These are phyloP conservation scores for Perca schrenkii DNA, from an alignment of 2,113 vertebrate genomes.

Conservation along the genomic window DNA sequence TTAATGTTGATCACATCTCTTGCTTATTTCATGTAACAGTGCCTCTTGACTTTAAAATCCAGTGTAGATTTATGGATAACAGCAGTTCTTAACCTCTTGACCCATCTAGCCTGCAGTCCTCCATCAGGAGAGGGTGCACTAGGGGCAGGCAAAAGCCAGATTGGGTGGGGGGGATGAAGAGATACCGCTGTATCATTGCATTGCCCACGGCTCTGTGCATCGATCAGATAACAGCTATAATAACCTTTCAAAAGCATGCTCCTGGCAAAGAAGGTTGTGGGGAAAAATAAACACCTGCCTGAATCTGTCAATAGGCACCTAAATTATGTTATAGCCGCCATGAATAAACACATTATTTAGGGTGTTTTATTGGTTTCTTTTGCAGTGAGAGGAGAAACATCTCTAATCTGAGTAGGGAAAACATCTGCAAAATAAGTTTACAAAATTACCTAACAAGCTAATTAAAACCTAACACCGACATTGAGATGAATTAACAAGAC, in stretches of 20 bases:
- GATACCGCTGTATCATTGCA: slow-evolving; percentile 50
- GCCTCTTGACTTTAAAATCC: slow-evolving; percentile 64
- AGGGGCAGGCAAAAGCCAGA: slow-evolving; percentile 6
- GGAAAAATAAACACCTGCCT: slow-evolving; percentile 25
- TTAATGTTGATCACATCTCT: slow-evolving; percentile 55
- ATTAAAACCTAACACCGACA: background rate
- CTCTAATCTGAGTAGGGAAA: background rate
- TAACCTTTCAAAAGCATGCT: slow-evolving; percentile 56
- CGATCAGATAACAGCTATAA: slow-evolving; percentile 61
- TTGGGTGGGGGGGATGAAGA: slow-evolving; percentile 12
- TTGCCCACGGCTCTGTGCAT: slow-evolving; percentile 41
- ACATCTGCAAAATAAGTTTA: background rate
- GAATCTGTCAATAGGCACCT: slow-evolving; percentile 35
- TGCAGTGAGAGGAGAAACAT: background rate
- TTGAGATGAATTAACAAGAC: slow-evolving; percentile 26
- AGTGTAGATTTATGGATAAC: slow-evolving; percentile 63
- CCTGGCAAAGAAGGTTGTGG: slow-evolving; percentile 14
- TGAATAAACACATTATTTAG: slow-evolving; percentile 5
- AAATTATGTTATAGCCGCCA: slow-evolving; percentile 35
- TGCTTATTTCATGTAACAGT: slow-evolving; percentile 45
- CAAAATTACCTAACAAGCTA: background rate
- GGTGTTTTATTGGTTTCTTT: slow-evolving; percentile 15
- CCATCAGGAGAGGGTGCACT: slow-evolving; percentile 1
- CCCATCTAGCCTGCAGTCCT: slow-evolving; percentile 8
- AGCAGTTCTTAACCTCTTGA: slow-evolving; percentile 59